Evolutionary conservation across 2,113 vertebrate genomes (phyloP).

Genomic region (Neolamprologus tretocephalus): DNA sequence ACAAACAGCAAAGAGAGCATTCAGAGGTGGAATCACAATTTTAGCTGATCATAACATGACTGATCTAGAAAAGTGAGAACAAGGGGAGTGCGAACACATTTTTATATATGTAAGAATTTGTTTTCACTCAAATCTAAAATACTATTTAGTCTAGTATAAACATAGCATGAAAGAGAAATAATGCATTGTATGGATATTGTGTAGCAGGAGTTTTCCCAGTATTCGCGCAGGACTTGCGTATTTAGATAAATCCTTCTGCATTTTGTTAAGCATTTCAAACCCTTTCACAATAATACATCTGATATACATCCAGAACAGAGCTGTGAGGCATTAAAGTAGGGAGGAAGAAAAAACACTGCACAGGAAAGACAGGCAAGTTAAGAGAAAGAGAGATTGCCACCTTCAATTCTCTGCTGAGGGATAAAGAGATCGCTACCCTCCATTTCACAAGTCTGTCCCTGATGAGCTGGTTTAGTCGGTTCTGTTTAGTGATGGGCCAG

Average conservation of each 20-base stretch:
- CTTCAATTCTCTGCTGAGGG: constrained; percentile 43
- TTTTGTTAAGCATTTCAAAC: neutral
- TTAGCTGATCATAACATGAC: neutral
- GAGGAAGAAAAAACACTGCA: neutral
- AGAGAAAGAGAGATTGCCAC: constrained; percentile 52
- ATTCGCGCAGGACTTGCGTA: neutral
- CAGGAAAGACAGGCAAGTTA: constrained; percentile 8
- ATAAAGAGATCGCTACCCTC: constrained; percentile 59
- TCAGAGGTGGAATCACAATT: neutral
- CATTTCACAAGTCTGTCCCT: constrained; percentile 51
- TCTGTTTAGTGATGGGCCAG: constrained; percentile 56
- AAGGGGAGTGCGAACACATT: neutral
- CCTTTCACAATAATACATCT: neutral
- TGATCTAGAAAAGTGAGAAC: neutral
- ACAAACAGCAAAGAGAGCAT: neutral
- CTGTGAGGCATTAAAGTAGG: neutral
- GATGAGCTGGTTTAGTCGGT: constrained; percentile 57
- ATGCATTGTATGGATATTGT: neutral
- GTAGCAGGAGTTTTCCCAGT: neutral
- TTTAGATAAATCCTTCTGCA: neutral
- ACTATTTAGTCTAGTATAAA: neutral
- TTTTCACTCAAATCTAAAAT: neutral
- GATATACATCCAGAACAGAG: neutral
- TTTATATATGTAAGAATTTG: neutral
- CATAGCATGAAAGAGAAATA: neutral